These are phyloP conservation scores for Heterotilapia buettikoferi DNA, from an alignment of 2,113 vertebrate genomes.

Conservation along the genomic window DNA sequence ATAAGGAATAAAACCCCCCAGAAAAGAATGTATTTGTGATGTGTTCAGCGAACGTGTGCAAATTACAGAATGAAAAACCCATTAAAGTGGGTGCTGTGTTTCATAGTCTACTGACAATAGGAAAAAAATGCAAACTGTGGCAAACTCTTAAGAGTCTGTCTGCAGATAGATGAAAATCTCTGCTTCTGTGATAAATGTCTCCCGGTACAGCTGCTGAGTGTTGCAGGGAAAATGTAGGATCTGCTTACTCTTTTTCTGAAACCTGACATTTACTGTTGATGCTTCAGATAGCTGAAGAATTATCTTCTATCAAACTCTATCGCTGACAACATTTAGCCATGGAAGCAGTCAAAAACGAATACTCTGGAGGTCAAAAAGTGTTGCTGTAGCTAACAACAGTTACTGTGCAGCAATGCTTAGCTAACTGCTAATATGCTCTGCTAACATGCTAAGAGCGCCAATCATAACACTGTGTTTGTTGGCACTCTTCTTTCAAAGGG, in stretches of 20 bases:
- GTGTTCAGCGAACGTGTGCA: neutral
- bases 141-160: neutral
- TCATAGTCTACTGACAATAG: neutral
- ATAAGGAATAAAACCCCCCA: neutral
- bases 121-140: neutral
- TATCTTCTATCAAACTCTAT: neutral
- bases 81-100: neutral
- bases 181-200: neutral
- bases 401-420: neutral
- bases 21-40: neutral
- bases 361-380: neutral
- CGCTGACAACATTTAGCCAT: neutral
- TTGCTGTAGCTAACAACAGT: neutral
- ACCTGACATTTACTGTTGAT: conserved; percentile 11
- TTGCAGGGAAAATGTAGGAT: neutral
- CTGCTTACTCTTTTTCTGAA: neutral
- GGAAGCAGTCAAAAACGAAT: neutral
- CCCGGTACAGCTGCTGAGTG: neutral
- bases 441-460: neutral
- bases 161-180: neutral
- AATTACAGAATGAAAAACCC: neutral
- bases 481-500: neutral
- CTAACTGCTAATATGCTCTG: neutral
- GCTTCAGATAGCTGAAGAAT: neutral
- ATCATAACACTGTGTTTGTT: neutral